phyloP scores from a whole-genome alignment of 1,140 invertebrate genomes.

The Piezodorus guildinii region DNA sequence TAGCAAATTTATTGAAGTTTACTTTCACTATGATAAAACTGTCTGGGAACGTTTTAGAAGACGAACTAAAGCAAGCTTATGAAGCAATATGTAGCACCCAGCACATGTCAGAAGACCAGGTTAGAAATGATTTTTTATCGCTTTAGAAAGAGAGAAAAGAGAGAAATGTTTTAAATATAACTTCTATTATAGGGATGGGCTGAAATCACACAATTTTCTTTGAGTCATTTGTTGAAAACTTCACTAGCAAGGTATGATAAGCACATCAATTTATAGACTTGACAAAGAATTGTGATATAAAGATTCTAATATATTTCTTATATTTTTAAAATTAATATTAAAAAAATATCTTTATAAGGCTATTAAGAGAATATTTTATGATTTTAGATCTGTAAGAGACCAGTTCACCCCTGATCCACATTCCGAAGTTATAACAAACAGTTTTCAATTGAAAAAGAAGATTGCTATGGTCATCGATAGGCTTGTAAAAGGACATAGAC shows the following conservation, averaged over 20 bases:
- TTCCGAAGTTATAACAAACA: constrained; percentile 34
- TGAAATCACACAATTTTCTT: constrained; percentile 41
- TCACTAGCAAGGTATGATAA: constrained; percentile 35
- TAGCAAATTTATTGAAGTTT: constrained; percentile 31
- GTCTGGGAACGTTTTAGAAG: constrained; percentile 26
- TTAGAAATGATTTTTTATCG: constrained; percentile 9
- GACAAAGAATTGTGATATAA: neutral
- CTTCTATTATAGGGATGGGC: constrained; percentile 44
- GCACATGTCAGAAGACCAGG: constrained; percentile 33
- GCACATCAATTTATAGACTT: neutral
- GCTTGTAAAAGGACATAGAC: constrained; percentile 28
- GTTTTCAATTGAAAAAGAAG: constrained; percentile 45
- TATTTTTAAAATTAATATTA: neutral
- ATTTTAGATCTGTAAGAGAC: constrained; percentile 1
- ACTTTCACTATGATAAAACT: constrained; percentile 31
- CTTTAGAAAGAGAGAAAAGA: constrained; percentile 8
- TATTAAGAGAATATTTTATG: neutral
- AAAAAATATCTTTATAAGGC: neutral
- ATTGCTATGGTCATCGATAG: constrained; percentile 42
- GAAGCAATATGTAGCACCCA: constrained; percentile 30
- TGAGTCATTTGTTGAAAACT: constrained; percentile 42
- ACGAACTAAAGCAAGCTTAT: constrained; percentile 27
- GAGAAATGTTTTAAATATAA: constrained; percentile 21
- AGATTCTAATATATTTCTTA: neutral
- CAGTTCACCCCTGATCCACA: neutral